Evolutionary conservation across 1,140 invertebrate species (phyloP), one percentile per base, ranked within the genome.

Genomic region (Pectinophora gossypiella): DNA sequence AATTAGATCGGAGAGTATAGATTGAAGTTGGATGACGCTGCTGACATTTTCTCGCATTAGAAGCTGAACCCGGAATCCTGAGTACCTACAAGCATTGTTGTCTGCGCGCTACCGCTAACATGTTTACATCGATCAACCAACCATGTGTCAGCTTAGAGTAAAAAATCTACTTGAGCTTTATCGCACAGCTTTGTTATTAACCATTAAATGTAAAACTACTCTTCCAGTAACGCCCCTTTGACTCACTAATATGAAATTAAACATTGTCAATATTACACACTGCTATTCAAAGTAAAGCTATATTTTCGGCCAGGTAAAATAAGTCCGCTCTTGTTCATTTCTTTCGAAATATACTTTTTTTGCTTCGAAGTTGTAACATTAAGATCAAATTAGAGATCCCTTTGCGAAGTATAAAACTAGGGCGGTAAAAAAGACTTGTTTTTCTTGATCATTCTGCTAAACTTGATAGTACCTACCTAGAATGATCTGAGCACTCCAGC

Each of bases 21-120:
- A 68, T 71, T 66, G 60, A 61, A 61, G 56, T 53, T 27, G 51
- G 54, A 56, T 65, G 57, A 65, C 63, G 60, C 35, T 48, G 59
- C 58, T 84, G 82, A 84, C 78, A 85, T 85, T 85, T 82, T 57
- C 66, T 51, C 47, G 23, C 54, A 58, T 54, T 72, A 60, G 60
- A 68, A 51, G 50, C 67, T 80, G 72, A 81, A 85, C 76, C 81
- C 76, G 78, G 76, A 79, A 80, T 77, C 58, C 68, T 61, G 32
- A 60, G n/a, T n/a, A n/a, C n/a, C 43, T 50, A 66, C 59, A 68
- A 68, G 59, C 23, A 40, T 40, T 27, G 23, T 27, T 27, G n/a
- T n/a, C n/a, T n/a, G n/a, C 2, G 27, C 27, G 10, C 4, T 23
- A 32, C 9, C 27, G 6, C 7, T 32, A 32, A 32, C 9, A 2